Evolutionary conservation across 2,113 vertebrate species (phyloP).

Genomic region (Rousettus leschenaultii): DNA sequence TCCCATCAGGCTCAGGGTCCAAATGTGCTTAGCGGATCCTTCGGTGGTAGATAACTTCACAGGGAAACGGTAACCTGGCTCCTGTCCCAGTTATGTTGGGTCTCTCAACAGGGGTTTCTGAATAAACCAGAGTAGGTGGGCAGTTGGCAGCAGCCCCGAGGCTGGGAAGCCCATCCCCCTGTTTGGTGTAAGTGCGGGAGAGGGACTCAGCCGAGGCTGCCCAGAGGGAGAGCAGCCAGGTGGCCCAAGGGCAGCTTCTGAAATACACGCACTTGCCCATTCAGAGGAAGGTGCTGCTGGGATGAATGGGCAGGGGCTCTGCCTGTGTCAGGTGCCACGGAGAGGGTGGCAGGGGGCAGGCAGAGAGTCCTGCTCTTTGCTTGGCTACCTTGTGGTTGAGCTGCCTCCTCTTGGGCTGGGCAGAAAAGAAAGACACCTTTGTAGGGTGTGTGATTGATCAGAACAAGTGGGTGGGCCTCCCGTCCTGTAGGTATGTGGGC

Average conservation of each 20-base stretch:
- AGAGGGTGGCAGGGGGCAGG: not conserved
- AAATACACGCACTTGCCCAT: not conserved
- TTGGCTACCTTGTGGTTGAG: not conserved
- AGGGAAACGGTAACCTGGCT: not conserved
- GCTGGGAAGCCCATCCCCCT: not conserved
- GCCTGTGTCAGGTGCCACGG: not conserved
- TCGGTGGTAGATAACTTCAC: not conserved
- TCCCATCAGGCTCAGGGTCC: not conserved
- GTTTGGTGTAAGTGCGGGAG: not conserved
- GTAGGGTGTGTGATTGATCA: not conserved
- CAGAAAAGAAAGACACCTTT: not conserved
- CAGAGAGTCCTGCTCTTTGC: not conserved
- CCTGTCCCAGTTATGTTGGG: not conserved
- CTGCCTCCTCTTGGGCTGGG: not conserved
- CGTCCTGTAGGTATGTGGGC: not conserved
- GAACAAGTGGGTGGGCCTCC: not conserved
- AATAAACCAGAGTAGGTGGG: not conserved
- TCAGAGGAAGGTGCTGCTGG: not conserved
- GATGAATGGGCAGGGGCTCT: not conserved
- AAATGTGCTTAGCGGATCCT: not conserved
- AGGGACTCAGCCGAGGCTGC: not conserved
- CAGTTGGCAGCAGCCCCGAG: not conserved
- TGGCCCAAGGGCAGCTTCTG: not conserved
- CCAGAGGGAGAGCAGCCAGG: not conserved
- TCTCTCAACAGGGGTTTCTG: not conserved